phyloP scores from a whole-genome alignment of 2,113 vertebrate species.

The Zosterops japonicus region DNA sequence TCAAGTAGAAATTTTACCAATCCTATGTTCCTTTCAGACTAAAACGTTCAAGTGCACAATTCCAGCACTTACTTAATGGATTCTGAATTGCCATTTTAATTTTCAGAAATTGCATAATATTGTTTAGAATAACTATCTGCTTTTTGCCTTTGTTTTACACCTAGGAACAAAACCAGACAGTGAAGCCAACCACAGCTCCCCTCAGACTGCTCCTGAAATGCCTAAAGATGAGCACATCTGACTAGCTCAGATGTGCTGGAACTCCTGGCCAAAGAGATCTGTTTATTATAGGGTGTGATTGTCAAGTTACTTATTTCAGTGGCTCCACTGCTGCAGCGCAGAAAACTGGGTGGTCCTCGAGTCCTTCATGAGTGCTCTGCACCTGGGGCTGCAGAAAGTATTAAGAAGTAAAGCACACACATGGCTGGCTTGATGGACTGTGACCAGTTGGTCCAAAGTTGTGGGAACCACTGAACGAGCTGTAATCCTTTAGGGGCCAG shows the following conservation, averaged over 20 bases:
- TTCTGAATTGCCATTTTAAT: not conserved
- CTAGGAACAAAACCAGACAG: constrained; percentile 16
- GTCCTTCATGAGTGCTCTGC: not conserved
- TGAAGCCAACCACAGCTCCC: not conserved
- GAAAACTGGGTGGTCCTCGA: constrained; percentile 36
- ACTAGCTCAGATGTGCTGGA: not conserved
- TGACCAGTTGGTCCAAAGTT: constrained; percentile 46
- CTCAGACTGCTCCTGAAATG: not conserved
- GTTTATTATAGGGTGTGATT: constrained; percentile 20
- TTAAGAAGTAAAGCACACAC: not conserved
- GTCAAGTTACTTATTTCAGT: constrained; percentile 30
- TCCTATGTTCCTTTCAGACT: not conserved
- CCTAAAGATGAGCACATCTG: not conserved
- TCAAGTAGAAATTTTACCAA: not conserved
- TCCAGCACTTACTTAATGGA: not conserved
- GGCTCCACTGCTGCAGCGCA: not conserved
- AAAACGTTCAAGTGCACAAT: not conserved
- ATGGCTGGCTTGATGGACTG: constrained; percentile 21
- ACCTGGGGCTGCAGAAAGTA: constrained; percentile 29
- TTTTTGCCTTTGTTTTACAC: not conserved
- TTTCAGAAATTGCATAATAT: not conserved
- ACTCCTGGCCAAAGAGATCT: not conserved
- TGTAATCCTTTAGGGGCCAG: constrained; percentile 20
- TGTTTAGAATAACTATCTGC: not conserved
- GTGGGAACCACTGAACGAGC: not conserved